A percentile compares a stretch with the other conserved stretches of the same genome.
Conservation (phyloP, 2,888 invertebrate genomes). For the Hydrotaea diabolus region DNA sequence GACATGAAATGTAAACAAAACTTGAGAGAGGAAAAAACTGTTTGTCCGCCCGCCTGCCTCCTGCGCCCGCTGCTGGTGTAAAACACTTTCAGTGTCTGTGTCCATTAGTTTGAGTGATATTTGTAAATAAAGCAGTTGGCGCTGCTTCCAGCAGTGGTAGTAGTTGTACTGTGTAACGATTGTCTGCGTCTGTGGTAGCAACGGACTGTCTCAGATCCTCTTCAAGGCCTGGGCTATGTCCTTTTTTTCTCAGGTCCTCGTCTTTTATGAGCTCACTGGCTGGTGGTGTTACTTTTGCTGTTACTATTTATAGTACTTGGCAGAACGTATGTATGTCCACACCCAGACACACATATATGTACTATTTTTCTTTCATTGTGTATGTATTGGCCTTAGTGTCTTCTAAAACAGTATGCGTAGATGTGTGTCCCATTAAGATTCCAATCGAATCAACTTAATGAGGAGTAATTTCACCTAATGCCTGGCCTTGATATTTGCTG, state of each 20-base stretch:
- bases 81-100: too few species aligned
- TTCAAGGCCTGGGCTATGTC: too few species aligned
- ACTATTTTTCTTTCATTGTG: not conserved
- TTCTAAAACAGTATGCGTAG: not conserved
- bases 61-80: not conserved
- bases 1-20: slow-evolving; percentile 35
- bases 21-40: not conserved
- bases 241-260: not conserved
- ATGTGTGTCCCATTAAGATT: not conserved
- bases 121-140: not conserved
- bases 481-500: too few species aligned
- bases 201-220: not conserved
- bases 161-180: not conserved
- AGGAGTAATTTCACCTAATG: too few species aligned
- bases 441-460: too few species aligned
- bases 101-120: not conserved
- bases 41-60: not conserved
- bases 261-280: not conserved
- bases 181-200: not conserved
- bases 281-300: not conserved
- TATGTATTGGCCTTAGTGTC: not conserved
- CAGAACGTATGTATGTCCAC: not conserved
- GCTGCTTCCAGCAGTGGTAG: not conserved
- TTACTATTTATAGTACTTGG: slow-evolving; percentile 16
- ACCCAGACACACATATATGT: not conserved